These are phyloP conservation scores for Endomychus coccineus DNA, from an alignment of 2,888 invertebrate species.

Conservation along the genomic window DNA sequence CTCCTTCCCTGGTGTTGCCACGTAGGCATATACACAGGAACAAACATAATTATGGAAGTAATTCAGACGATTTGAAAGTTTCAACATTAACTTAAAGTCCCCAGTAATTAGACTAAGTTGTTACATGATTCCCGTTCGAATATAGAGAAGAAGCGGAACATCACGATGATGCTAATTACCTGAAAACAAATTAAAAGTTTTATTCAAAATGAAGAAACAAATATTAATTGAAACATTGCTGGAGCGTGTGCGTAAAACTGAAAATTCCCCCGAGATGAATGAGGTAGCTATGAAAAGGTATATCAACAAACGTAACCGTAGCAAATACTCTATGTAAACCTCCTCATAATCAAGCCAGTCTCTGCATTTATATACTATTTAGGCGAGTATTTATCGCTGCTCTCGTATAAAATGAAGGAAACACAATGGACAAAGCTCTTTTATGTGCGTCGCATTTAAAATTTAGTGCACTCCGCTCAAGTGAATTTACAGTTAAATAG, in stretches of 20 bases:
- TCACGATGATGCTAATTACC: slow-evolving; percentile 19
- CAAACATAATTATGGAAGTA: too few species aligned
- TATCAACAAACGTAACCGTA: slow-evolving; percentile 21
- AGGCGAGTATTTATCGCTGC: slow-evolving; percentile 26
- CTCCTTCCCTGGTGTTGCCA: too few species aligned
- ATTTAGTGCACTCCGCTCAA: slow-evolving; percentile 24
- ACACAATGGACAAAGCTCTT: slow-evolving; percentile 29
- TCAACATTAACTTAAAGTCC: too few species aligned
- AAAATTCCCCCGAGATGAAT: slow-evolving; percentile 21
- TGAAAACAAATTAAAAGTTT: slow-evolving; percentile 16
- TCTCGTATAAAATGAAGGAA: slow-evolving; percentile 28
- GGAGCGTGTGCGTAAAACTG: slow-evolving; percentile 11
- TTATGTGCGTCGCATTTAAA: slow-evolving; percentile 30
- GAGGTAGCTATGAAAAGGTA: slow-evolving; percentile 22
- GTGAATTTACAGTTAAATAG: slow-evolving; percentile 25
- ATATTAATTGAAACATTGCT: slow-evolving; percentile 22
- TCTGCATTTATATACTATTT: slow-evolving; percentile 27
- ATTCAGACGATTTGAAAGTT: too few species aligned
- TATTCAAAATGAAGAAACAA: slow-evolving; percentile 20
- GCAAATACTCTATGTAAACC: slow-evolving; percentile 21
- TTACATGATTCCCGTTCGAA: too few species aligned
- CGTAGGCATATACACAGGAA: too few species aligned
- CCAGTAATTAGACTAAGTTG: too few species aligned
- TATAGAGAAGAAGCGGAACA: too few species aligned
- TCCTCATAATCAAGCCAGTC: slow-evolving; percentile 26